These are phyloP conservation scores for Dynastes grantii DNA, from an alignment of 2,888 invertebrate species.

Conservation along the genomic window DNA sequence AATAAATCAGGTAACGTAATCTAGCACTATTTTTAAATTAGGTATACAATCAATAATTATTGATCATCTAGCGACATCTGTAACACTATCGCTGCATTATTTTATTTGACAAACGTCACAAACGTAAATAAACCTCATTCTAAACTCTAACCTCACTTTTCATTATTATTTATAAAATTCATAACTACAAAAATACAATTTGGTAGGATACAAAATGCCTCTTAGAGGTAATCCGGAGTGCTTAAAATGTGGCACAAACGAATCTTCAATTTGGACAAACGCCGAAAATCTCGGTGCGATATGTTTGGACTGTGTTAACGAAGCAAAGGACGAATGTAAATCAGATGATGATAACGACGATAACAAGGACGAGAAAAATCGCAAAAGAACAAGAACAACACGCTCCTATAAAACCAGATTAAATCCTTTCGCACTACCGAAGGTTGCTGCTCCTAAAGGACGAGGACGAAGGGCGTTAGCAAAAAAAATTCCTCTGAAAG, in stretches of 20 bases:
- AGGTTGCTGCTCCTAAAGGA: constrained; percentile 74
- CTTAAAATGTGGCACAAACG: constrained; percentile 79
- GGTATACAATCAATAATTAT: too few species aligned
- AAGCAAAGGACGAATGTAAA: constrained; percentile 70
- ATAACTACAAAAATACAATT: not conserved
- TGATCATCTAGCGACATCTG: too few species aligned
- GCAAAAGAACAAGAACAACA: constrained; percentile 76
- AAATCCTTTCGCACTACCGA: constrained; percentile 70
- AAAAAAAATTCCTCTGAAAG: constrained; percentile 85
- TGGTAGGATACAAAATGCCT: constrained; percentile 62
- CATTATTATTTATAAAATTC: not conserved
- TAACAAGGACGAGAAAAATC: constrained; percentile 70
- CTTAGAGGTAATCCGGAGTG: constrained; percentile 77
- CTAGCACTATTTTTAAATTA: too few species aligned
- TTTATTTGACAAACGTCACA: too few species aligned
- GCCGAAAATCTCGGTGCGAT: constrained; percentile 81
- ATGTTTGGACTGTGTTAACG: constrained; percentile 82
- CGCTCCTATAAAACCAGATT: constrained; percentile 70
- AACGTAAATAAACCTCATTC: too few species aligned
- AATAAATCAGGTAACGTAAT: too few species aligned
- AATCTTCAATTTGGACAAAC: constrained; percentile 84
- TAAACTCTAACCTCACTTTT: not conserved
- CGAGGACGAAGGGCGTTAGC: constrained; percentile 85
- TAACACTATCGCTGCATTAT: too few species aligned
- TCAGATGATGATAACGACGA: constrained; percentile 60